phyloP scores from a whole-genome alignment of 2,113 vertebrate species.

The Trinectes maculatus region DNA sequence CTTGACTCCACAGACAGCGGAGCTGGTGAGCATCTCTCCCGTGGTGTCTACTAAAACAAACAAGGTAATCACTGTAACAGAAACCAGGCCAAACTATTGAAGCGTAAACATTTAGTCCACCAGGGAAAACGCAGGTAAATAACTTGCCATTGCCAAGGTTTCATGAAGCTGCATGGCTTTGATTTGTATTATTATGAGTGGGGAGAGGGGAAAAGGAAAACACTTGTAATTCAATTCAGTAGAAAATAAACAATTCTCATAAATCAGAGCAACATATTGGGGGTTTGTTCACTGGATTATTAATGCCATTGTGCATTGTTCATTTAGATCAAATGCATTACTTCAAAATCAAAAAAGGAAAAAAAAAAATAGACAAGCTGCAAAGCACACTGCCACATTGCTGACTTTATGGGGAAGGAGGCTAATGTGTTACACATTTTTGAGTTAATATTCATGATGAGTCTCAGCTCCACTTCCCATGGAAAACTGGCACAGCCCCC shows the following conservation, averaged over 20 bases:
- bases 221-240: conserved; percentile 23
- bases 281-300: conserved; percentile 28
- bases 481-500: conserved; percentile 73
- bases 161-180: conserved; percentile 61
- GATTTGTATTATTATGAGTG: conserved; percentile 54
- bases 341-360: conserved; percentile 13
- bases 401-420: conserved; percentile 27
- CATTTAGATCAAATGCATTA: conserved; percentile 10
- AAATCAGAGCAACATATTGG: conserved; percentile 23
- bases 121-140: conserved; percentile 60
- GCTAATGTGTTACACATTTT: conserved; percentile 50
- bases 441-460: conserved; percentile 59
- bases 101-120: conserved; percentile 73
- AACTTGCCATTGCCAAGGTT: conserved; percentile 68
- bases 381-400: conserved; percentile 14
- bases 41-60: conserved; percentile 72
- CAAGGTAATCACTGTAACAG: conserved; percentile 63
- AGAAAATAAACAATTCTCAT: conserved; percentile 29
- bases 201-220: conserved; percentile 17
- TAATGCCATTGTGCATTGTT: conserved; percentile 27
- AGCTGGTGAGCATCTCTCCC: conserved; percentile 59
- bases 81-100: conserved; percentile 67
- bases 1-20: conserved; percentile 46
- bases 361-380: neutral
- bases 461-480: conserved; percentile 70